Percentiles rank a stretch among this genome's conserved stretches.
phyloP scores from a whole-genome alignment of 2,797 vertebrate species.

The Tympanoctomys barrerae region DNA sequence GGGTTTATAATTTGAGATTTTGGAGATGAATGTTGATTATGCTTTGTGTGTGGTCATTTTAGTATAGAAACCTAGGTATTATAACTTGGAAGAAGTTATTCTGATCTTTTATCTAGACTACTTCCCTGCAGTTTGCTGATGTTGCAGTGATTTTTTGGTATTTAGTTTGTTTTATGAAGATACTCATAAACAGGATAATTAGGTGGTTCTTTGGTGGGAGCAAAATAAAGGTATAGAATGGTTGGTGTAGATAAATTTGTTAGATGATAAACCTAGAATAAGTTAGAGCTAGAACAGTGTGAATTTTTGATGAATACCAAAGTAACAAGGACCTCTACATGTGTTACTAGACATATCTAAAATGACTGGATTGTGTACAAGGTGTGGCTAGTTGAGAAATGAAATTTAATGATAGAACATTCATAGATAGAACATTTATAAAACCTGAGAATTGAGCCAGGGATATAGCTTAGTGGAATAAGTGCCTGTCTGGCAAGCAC shows the following conservation, averaged over 20 bases:
- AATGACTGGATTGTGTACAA: neutral
- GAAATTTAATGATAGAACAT: neutral
- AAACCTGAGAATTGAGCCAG: no score
- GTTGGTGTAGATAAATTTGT: slow-evolving; percentile 7
- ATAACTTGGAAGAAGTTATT: neutral
- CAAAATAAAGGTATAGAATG: neutral
- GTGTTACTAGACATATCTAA: neutral
- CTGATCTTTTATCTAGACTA: neutral
- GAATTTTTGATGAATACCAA: neutral
- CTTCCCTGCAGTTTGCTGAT: neutral
- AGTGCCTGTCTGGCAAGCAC: no score
- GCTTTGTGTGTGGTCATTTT: slow-evolving; percentile 5
- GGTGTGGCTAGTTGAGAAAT: neutral
- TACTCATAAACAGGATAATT: neutral
- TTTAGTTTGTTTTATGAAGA: slow-evolving; percentile 1
- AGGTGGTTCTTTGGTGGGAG: neutral
- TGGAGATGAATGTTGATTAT: slow-evolving; percentile 4
- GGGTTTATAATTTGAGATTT: neutral
- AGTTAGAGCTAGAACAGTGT: neutral
- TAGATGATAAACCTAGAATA: neutral
- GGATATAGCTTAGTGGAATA: no score
- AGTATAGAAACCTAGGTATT: neutral
- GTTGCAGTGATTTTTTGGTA: neutral
- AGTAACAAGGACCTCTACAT: neutral
- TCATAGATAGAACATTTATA: neutral